A percentile compares a stretch with the other conserved stretches of the same genome.
phyloP scores from a whole-genome alignment of 2,888 invertebrate genomes.

The Dryobota labecula region DNA sequence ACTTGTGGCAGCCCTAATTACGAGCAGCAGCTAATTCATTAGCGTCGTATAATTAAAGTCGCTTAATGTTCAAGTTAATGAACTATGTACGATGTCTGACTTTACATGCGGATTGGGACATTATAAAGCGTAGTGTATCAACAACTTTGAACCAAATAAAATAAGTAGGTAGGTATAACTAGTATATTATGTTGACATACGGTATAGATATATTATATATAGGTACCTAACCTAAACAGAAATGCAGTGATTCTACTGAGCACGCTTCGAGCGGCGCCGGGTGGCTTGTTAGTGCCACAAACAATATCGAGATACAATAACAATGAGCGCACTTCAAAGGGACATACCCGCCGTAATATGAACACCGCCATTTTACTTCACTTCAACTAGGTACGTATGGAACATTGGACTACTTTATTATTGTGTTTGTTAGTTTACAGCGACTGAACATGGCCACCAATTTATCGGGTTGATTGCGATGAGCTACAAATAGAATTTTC shows the following conservation, averaged over 20 bases:
- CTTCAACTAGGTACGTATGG: slow-evolving; percentile 1
- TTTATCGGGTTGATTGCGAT: neutral
- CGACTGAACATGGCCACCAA: neutral
- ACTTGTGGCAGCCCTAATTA: slow-evolving; percentile 22
- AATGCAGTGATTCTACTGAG: no score
- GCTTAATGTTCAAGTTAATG: slow-evolving; percentile 22
- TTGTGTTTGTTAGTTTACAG: slow-evolving; percentile 22
- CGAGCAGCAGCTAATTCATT: slow-evolving; percentile 42
- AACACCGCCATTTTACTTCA: slow-evolving; percentile 24
- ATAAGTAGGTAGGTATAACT: neutral
- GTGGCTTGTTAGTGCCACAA: no score
- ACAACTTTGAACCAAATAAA: neutral
- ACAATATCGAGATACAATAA: neutral
- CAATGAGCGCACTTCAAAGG: slow-evolving; percentile 45
- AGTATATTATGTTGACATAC: no score
- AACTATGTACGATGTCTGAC: slow-evolving; percentile 14
- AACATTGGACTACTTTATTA: neutral
- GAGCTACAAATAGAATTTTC: neutral
- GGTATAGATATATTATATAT: no score
- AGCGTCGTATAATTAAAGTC: slow-evolving; percentile 29
- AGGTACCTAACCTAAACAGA: no score
- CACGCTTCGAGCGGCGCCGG: no score
- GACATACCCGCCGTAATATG: slow-evolving; percentile 13
- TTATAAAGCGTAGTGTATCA: neutral
- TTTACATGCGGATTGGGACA: neutral